Base-by-base conservation (phyloP, 2,888 invertebrate species). In the Drosophila basisetae region DNA sequence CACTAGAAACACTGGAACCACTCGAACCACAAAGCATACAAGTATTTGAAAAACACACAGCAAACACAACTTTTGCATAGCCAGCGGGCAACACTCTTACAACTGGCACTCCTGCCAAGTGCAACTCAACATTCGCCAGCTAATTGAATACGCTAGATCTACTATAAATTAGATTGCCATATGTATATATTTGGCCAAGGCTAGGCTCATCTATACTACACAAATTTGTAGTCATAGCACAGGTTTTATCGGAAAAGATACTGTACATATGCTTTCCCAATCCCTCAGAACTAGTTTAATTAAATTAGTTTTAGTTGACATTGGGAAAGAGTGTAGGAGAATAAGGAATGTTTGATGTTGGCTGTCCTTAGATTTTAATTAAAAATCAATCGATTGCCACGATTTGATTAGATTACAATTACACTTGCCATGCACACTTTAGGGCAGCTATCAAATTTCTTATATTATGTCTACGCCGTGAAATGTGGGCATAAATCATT, bases 311-410 rank as follows among this genome's bases (percentile, higher is more conserved):
- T 37, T 30, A 30, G 37, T 22, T n/a, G 10, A 22, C 4, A 13
- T 35, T 22, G 25, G 6, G 2, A 31, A 41, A 18, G 37, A n/a
- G 16, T 13, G 22, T 55, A 6, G 2, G 1, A 47, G 22, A 28
- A 16, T 16, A 1, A 16, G 47, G 7, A 37, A 54, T 37, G 33
- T n/a, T 13, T 1, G 30, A 35, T 59, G 31, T 13, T 31, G 10
- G 18, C 25, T 9, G n/a, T n/a, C 53, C 35, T 35, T 43, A 7
- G 22, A 10, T 69, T 71, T 66, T 55, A 80, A 73, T 76, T 66
- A 73, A 76, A 79, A 79, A 62, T 74, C 68, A 75, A 68, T 76
- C 41, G 52, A 61, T 49, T 41, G 49, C 39, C 16, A 58, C 47
- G 56, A 43, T 54, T 62, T 28, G 39, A 60, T 52, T 37, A 37